Base-by-base conservation (phyloP, 2,113 vertebrate genomes). In the Oncorhynchus clarkii region DNA sequence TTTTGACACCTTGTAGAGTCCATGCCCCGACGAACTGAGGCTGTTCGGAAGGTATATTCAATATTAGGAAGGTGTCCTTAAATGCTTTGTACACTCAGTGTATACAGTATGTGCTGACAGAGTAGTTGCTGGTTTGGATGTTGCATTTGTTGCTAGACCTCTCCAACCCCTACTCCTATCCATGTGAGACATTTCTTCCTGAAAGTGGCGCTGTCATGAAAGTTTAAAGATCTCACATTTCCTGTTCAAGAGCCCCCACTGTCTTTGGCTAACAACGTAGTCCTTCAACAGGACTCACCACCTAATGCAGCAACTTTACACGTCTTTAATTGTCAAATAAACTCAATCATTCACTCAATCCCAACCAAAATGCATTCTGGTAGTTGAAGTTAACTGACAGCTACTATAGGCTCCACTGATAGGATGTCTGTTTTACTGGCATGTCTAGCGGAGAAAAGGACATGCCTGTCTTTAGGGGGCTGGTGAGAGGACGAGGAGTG, bases 371-470 rank as follows among this genome's bases (percentile, higher is more conserved):
- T 12, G 67, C 64, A 0, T 0, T 74, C 27, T 2, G 24, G 68
- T 5, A 16, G 26, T 22, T 62, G 45, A 60, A 51, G 60, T 78
- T 26, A 16, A 75, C 86, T 93, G 77, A 92, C 78, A 0, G 89
- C 88, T 71, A 96, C 93, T 2, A 94, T 89, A 0, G 95, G 96
- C 80, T 97, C 93, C 73, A 96, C 93, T 0, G 95, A 94, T 0
- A 89, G 91, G 72, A 96, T 92, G 54, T 96, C 95, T 59, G 92
- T 95, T 85, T 93, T 96, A 6, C 91, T 94, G 3, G 48, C 81
- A 16, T 92, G 93, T 39, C 91, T 92, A 59, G 90, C 84, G 0
- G 85, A 89, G 66, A 92, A 90, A 26, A 94, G 87, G 79, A 83
- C 86, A 3, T 57, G 90, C 13, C 92, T 84, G 4, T 90, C 86